These are phyloP conservation scores for Odontophorus gujanensis DNA, from an alignment of 2,113 vertebrate species.

Conservation along the genomic window DNA sequence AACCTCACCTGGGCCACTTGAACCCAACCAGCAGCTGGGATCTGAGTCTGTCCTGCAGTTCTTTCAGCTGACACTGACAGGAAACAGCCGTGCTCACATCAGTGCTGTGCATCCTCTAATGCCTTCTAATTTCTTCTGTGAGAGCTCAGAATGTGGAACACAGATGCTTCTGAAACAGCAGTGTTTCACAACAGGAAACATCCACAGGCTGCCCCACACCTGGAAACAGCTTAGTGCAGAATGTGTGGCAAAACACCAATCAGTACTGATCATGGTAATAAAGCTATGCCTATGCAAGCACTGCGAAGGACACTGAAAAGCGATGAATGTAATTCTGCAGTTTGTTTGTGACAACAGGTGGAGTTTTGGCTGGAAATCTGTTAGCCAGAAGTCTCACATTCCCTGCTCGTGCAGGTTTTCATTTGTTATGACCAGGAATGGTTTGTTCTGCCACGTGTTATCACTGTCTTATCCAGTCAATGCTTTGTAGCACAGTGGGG, in stretches of 20 bases:
- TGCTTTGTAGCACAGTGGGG: neutral
- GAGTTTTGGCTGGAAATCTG: neutral
- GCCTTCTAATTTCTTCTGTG: neutral
- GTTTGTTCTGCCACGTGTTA: accelerated
- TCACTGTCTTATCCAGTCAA: neutral
- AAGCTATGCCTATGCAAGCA: neutral
- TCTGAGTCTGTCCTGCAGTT: accelerated
- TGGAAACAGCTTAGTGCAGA: too few relatives aligned
- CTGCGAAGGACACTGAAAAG: neutral
- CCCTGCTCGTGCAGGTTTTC: neutral
- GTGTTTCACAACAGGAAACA: neutral
- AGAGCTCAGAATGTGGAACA: neutral
- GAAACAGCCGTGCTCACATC: accelerated
- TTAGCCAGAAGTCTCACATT: neutral
- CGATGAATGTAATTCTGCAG: neutral
- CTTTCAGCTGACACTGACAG: neutral
- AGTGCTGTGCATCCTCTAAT: accelerated
- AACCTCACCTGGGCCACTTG: neutral
- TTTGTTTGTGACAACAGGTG: accelerated
- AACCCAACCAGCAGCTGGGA: too few relatives aligned
- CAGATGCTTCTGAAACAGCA: neutral
- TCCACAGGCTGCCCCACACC: neutral
- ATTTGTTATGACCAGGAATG: neutral
- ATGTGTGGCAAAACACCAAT: neutral
- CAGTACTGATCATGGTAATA: too few relatives aligned